Evolutionary conservation across 2,113 vertebrate species (phyloP).

Genomic region (Amphiprion ocellaris): DNA sequence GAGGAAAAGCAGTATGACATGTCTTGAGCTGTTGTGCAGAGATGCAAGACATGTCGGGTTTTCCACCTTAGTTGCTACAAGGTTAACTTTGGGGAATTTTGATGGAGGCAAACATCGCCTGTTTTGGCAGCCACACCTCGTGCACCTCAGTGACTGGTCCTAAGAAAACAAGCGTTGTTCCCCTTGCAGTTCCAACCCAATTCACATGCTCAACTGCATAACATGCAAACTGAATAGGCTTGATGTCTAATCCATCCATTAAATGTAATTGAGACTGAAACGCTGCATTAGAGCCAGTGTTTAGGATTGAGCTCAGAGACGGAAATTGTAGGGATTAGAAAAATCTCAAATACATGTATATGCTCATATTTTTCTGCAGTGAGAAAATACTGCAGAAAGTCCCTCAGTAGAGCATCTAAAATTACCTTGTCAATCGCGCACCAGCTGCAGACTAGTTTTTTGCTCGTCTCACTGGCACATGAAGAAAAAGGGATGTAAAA

Average conservation of each 20-base stretch:
- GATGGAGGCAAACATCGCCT: slow-evolving; percentile 60
- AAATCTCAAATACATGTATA: slow-evolving; percentile 66
- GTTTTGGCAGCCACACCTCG: slow-evolving; percentile 59
- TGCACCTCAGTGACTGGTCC: slow-evolving; percentile 46
- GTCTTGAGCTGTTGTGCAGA: slow-evolving; percentile 64
- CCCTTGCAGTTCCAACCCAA: slow-evolving; percentile 53
- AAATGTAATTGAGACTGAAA: slow-evolving; percentile 76
- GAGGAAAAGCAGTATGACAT: slow-evolving; percentile 56
- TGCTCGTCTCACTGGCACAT: slow-evolving; percentile 56
- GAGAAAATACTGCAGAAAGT: slow-evolving; percentile 57
- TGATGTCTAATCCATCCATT: slow-evolving; percentile 76
- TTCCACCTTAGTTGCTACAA: slow-evolving; percentile 64
- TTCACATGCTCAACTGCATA: slow-evolving; percentile 57
- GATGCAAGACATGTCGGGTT: slow-evolving; percentile 60
- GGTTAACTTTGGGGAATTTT: slow-evolving; percentile 63
- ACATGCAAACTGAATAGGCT: slow-evolving; percentile 65
- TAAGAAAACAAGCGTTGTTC: slow-evolving; percentile 44
- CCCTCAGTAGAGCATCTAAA: slow-evolving; percentile 62
- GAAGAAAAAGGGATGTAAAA: slow-evolving; percentile 60
- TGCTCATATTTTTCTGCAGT: slow-evolving; percentile 42
- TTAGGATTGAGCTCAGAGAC: slow-evolving; percentile 63
- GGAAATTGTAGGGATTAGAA: slow-evolving; percentile 76
- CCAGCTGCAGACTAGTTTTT: slow-evolving; percentile 63
- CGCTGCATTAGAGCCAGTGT: slow-evolving; percentile 70
- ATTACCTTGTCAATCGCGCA: slow-evolving; percentile 73